phyloP scores from a whole-genome alignment of 2,888 invertebrate genomes.

The Nysson spinosus region DNA sequence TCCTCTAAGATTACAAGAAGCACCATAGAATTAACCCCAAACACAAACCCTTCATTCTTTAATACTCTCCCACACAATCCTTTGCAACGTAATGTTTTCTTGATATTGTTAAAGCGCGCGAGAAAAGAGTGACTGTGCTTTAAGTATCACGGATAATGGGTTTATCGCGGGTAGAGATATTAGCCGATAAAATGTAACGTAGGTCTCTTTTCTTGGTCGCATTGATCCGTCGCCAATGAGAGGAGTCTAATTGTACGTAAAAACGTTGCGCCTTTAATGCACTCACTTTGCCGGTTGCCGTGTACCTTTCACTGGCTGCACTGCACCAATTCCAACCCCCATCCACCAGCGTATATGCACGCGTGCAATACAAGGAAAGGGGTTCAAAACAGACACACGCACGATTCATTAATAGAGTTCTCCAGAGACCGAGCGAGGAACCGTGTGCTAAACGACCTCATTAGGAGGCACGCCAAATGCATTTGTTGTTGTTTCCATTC shows the following conservation, averaged over 20 bases:
- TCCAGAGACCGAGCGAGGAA: slow-evolving; percentile 51
- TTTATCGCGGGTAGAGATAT: background rate
- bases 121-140: no score
- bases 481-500: slow-evolving; percentile 60
- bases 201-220: slow-evolving; percentile 27
- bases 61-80: no score
- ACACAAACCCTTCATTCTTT: no score
- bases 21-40: no score
- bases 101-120: no score
- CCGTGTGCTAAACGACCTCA: slow-evolving; percentile 61
- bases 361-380: no score
- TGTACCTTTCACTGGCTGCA: slow-evolving; percentile 52
- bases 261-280: slow-evolving; percentile 57
- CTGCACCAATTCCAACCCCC: slow-evolving; percentile 55
- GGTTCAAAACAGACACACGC: no score
- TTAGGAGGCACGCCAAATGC: slow-evolving; percentile 60
- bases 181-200: no score
- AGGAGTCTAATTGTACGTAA: slow-evolving; percentile 60
- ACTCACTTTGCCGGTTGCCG: slow-evolving; percentile 45
- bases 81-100: no score
- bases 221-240: slow-evolving; percentile 52
- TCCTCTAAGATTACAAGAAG: no score
- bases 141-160: no score
- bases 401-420: slow-evolving; percentile 66
- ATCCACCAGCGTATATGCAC: no score